Percentiles rank a stretch among this genome's conserved stretches.
phyloP scores from a whole-genome alignment of 2,797 vertebrate genomes.

The Pogoniulus pusillus region DNA sequence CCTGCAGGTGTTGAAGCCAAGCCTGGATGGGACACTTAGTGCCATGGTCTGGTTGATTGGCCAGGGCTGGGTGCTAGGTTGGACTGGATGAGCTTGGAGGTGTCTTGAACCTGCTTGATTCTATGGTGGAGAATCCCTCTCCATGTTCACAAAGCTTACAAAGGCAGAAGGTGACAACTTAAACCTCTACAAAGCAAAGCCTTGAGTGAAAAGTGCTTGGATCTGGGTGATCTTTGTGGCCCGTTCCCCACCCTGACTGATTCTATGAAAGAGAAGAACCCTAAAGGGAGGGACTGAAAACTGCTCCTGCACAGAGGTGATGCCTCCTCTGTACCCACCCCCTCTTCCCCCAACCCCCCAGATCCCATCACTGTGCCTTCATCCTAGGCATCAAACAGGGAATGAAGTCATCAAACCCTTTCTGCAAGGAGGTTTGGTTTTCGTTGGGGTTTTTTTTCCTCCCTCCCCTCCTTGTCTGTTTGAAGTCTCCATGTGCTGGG shows the following conservation, averaged over 20 bases:
- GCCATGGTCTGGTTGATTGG: too few species aligned
- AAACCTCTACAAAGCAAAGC: fast-evolving
- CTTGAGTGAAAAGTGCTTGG: too few species aligned
- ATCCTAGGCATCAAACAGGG: background rate
- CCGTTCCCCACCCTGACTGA: too few species aligned
- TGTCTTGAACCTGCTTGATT: too few species aligned
- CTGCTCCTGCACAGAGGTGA: background rate
- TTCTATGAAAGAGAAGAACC: background rate
- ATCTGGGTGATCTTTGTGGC: too few species aligned
- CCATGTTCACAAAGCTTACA: too few species aligned
- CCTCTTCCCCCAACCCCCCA: background rate
- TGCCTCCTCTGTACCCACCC: background rate
- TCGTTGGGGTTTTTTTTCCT: too few species aligned
- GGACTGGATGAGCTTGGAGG: too few species aligned
- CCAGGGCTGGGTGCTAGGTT: too few species aligned
- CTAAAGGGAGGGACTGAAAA: background rate
- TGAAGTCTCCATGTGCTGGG: background rate
- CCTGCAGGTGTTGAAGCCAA: too few species aligned
- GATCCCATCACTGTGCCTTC: background rate
- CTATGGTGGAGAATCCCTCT: background rate
- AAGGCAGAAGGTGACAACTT: too few species aligned
- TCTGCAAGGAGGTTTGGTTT: background rate
- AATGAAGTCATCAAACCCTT: background rate
- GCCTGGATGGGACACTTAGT: too few species aligned
- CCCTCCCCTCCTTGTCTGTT: background rate